phyloP scores from a whole-genome alignment of 2,888 invertebrate species.

The Syritta pipiens region DNA sequence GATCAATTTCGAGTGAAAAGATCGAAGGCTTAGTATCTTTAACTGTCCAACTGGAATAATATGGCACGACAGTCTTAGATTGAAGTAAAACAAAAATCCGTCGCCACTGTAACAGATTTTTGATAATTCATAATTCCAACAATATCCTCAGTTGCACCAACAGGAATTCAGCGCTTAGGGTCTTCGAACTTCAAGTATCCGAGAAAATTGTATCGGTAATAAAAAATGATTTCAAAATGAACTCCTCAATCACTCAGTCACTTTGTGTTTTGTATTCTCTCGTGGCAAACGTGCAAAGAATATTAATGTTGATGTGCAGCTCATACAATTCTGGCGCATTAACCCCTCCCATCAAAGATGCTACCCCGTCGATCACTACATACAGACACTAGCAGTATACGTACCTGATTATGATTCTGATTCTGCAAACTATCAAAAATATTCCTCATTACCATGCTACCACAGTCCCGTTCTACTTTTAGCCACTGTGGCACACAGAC shows the following conservation, averaged over 20 bases:
- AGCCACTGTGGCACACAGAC: too few relatives aligned
- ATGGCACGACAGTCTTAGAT: too few relatives aligned
- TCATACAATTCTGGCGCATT: conserved; percentile 24
- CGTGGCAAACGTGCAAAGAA: conserved; percentile 24
- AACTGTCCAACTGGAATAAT: too few relatives aligned
- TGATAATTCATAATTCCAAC: conserved; percentile 4
- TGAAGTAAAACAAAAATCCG: background rate
- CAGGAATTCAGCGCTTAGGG: conserved; percentile 6
- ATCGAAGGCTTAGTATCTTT: too few relatives aligned
- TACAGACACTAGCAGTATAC: too few relatives aligned
- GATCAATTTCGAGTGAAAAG: too few relatives aligned
- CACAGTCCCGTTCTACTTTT: too few relatives aligned
- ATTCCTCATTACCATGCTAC: conserved; percentile 4
- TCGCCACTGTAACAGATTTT: conserved; percentile 26
- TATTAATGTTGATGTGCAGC: conserved; percentile 26
- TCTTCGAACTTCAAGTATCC: conserved; percentile 21
- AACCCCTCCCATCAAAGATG: conserved; percentile 18
- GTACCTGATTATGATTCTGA: too few relatives aligned
- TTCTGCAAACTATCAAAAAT: conserved; percentile 2
- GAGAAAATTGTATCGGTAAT: conserved; percentile 5
- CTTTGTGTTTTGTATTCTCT: conserved; percentile 13
- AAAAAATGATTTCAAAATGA: background rate
- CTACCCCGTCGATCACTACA: background rate
- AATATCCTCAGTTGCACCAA: conserved; percentile 9
- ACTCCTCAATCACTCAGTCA: conserved; percentile 3